phyloP scores from a whole-genome alignment of 2,113 vertebrate genomes.

The Tachysurus fulvidraco region DNA sequence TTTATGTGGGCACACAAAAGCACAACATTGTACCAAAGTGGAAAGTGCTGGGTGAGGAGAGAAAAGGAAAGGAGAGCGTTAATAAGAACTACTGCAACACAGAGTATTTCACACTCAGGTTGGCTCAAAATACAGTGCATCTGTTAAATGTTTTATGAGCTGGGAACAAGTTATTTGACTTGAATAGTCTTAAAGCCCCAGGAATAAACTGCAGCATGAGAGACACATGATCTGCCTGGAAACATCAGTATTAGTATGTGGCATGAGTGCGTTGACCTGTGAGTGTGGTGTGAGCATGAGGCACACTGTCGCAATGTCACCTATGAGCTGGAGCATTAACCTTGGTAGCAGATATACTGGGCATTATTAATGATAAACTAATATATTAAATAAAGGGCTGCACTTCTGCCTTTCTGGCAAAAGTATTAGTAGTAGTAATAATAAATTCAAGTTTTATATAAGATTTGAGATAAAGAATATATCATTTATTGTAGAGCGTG shows the following conservation, averaged over 20 bases:
- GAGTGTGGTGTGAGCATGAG: constrained; percentile 37
- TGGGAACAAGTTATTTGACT: constrained; percentile 57
- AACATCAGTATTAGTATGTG: constrained; percentile 21
- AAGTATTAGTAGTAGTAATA: neutral
- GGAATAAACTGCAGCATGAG: constrained; percentile 41
- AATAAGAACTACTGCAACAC: neutral
- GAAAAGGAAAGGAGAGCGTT: neutral
- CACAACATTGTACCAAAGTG: constrained; percentile 18
- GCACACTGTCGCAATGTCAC: constrained; percentile 18
- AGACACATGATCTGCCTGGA: constrained; percentile 45
- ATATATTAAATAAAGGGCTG: neutral
- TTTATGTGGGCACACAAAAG: constrained; percentile 34
- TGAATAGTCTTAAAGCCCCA: constrained; percentile 52
- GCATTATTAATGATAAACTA: neutral
- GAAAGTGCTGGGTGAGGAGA: neutral
- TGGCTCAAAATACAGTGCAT: constrained; percentile 25
- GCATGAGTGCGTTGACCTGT: constrained; percentile 15
- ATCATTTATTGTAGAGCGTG: neutral
- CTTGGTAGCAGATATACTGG: neutral
- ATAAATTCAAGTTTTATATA: neutral
- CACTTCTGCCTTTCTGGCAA: neutral
- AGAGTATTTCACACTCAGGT: no score
- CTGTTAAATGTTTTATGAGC: constrained; percentile 52
- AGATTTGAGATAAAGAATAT: neutral
- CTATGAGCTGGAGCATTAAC: constrained; percentile 19